Evolutionary conservation across 1,140 invertebrate species (phyloP).

Genomic region (Hydropsyche tenuis): DNA sequence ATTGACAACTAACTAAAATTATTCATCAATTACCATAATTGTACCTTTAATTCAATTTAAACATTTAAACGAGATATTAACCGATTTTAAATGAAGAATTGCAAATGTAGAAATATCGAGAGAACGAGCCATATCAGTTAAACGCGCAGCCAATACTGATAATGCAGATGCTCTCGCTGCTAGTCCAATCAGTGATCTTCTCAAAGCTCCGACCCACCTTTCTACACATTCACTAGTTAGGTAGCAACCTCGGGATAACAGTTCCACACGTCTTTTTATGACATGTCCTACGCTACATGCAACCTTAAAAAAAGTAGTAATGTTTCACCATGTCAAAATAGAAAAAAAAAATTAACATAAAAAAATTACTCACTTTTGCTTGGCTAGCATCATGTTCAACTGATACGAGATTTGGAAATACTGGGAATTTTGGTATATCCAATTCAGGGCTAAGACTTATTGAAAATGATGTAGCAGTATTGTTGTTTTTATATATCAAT

Average conservation of each 20-base stretch:
- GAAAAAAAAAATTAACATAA: background rate
- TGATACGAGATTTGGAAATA: conserved; percentile 79
- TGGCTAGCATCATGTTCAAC: conserved; percentile 89
- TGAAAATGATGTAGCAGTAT: conserved; percentile 69
- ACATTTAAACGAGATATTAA: conserved; percentile 9
- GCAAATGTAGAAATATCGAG: conserved; percentile 44
- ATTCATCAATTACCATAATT: too few relatives aligned
- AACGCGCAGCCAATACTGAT: conserved; percentile 50
- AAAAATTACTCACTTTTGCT: conserved; percentile 70
- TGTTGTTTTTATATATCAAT: conserved; percentile 86
- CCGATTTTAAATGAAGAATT: conserved; percentile 45
- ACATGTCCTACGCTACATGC: conserved; percentile 87
- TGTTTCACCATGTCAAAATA: background rate
- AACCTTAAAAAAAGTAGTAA: conserved; percentile 53
- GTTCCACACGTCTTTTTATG: conserved; percentile 79
- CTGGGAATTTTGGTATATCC: conserved; percentile 82
- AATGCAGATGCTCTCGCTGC: conserved; percentile 51
- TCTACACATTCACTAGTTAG: conserved; percentile 56
- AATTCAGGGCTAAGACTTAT: conserved; percentile 70
- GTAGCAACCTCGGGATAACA: conserved; percentile 54
- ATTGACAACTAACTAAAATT: background rate
- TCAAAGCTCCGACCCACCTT: conserved; percentile 57
- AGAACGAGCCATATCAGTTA: conserved; percentile 50
- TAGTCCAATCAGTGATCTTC: conserved; percentile 50
- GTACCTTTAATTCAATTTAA: too few relatives aligned